Evolutionary conservation across 2,797 vertebrate species (phyloP), one percentile per base, ranked within the genome.

Genomic region (Balearica regulorum): DNA sequence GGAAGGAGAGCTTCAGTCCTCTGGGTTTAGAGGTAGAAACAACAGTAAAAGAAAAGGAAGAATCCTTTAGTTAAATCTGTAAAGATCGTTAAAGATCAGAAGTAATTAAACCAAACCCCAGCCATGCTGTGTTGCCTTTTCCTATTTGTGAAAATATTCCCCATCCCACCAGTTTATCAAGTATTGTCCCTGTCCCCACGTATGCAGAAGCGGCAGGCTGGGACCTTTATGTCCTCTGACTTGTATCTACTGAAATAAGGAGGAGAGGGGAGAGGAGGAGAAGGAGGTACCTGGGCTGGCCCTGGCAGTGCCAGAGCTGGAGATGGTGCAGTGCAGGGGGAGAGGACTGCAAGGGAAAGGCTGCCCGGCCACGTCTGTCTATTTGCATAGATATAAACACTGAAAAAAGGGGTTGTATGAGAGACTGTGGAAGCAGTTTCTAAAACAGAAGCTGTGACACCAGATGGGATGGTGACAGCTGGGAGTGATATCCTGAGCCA

Each of bases 101-200:
- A 60, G 22, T 57, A 15, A 41, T 26, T 54, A 41, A 76, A n/a
- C 21, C 37, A 79, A 91, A 72, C 31, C 17, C 5, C 35, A 69
- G 37, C 33, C 43, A 44, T 6, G 5, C 55, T 60, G 41, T 8
- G 33, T 44, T 60, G 35, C 21, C n/a, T 66, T 57, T 73, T 57
- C 41, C 8, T 41, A 6, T 44, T 58, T 54, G 53, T 60, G 13
- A 29, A 54, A 14, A 31, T 24, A 66, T 70, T 79, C 26, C 26
- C 25, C 6, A 24, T 53, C 20, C 35, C 33, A 46, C 9, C 5
- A 18, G n/a, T 48, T 83, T 54, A 9, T 51, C 3, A 11, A 39
- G 10, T 43, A 8, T 72, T 53, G 37, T 55, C 31, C 10, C 24
- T 46, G 6, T 24, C 17, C 11, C 17, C 3, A 0, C 1, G 0